These are phyloP conservation scores for Drosophila oshimai DNA, from an alignment of 1,140 invertebrate genomes.

Conservation along the genomic window DNA sequence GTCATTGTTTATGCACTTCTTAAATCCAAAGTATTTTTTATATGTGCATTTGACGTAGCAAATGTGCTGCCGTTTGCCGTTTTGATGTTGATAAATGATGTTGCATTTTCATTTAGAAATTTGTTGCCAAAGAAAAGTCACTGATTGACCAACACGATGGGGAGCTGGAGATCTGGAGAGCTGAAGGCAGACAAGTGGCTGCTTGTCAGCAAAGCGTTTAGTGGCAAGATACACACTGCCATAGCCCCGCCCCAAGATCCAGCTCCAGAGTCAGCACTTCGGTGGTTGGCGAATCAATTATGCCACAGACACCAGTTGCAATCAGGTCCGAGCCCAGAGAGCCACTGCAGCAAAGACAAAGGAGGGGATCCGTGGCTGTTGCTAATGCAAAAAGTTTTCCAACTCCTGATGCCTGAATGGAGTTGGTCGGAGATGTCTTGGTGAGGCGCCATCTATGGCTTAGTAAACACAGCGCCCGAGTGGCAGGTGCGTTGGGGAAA, in stretches of 20 bases:
- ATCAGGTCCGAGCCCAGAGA: slow-evolving; percentile 20
- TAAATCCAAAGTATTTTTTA: too few species aligned
- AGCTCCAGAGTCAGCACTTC: not conserved
- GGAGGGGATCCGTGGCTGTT: slow-evolving; percentile 35
- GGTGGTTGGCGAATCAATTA: slow-evolving; percentile 72
- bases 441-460: slow-evolving; percentile 26
- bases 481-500: slow-evolving; percentile 5
- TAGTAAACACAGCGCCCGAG: slow-evolving; percentile 9
- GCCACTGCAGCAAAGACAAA: slow-evolving; percentile 19
- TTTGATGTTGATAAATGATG: slow-evolving; percentile 80
- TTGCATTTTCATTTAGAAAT: slow-evolving; percentile 79
- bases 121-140: slow-evolving; percentile 77
- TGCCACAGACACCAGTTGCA: slow-evolving; percentile 75
- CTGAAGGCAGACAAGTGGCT: slow-evolving; percentile 59
- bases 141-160: slow-evolving; percentile 73
- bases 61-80: slow-evolving; percentile 70
- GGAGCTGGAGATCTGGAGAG: slow-evolving; percentile 18
- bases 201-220: slow-evolving; percentile 79
- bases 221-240: slow-evolving; percentile 56
- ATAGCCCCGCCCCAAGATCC: not conserved
- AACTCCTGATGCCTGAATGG: slow-evolving; percentile 18
- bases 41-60: slow-evolving; percentile 40
- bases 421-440: not conserved
- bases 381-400: slow-evolving; percentile 74
- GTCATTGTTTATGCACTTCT: too few species aligned